Evolutionary conservation across 2,888 invertebrate species (phyloP).

Genomic region (Eudasyphora cyanicolor): DNA sequence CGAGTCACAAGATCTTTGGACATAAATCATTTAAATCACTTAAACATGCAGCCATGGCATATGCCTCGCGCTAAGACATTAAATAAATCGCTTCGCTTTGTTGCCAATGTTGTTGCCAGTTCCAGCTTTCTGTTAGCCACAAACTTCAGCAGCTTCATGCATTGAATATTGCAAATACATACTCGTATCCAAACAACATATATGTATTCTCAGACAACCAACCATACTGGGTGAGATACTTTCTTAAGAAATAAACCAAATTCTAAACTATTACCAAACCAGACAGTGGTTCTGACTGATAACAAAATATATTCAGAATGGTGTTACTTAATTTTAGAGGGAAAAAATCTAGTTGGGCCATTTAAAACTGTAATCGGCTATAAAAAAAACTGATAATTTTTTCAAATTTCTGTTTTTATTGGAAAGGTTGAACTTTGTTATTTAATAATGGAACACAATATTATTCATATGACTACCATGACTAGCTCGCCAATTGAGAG

Average conservation of each 20-base stretch:
- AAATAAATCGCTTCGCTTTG: conserved; percentile 80
- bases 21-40: conserved; percentile 80
- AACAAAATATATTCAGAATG: neutral
- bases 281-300: neutral
- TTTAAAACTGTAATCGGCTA: too few relatives aligned
- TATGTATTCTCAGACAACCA: neutral
- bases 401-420: too few relatives aligned
- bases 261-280: neutral
- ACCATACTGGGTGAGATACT: neutral
- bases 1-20: conserved; percentile 73
- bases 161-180: neutral
- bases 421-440: too few relatives aligned
- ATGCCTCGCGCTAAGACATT: conserved; percentile 74
- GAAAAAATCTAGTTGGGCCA: too few relatives aligned
- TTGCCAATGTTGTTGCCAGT: conserved; percentile 75
- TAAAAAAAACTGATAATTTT: too few relatives aligned
- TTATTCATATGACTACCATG: too few relatives aligned
- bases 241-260: neutral
- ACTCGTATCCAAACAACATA: neutral
- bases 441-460: too few relatives aligned
- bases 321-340: too few relatives aligned
- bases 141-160: neutral
- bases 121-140: neutral
- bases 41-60: conserved; percentile 79
- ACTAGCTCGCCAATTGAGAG: too few relatives aligned